These are phyloP conservation scores for Pseudoatta argentina DNA, from an alignment of 1,140 invertebrate species.

Conservation along the genomic window DNA sequence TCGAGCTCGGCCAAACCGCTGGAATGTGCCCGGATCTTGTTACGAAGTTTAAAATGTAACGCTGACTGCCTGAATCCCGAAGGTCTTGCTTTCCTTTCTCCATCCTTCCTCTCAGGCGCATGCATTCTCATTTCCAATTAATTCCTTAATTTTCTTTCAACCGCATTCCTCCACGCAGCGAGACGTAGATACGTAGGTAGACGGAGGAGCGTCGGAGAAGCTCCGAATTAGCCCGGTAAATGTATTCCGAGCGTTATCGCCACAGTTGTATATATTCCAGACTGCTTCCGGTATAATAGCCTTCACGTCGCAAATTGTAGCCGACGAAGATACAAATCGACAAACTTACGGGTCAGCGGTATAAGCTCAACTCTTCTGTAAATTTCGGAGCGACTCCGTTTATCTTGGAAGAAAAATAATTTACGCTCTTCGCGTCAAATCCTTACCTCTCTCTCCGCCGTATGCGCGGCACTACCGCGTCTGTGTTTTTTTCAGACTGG, in stretches of 20 bases:
- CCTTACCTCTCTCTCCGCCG: background rate
- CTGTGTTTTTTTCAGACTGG: constrained; percentile 45
- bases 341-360: constrained; percentile 34
- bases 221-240: constrained; percentile 46
- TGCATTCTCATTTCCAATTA: constrained; percentile 66
- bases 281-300: constrained; percentile 25
- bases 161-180: constrained; percentile 34
- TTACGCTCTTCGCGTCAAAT: constrained; percentile 43
- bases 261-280: constrained; percentile 16
- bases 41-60: constrained; percentile 62
- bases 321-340: constrained; percentile 51
- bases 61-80: constrained; percentile 64
- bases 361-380: constrained; percentile 7
- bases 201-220: background rate
- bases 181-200: background rate
- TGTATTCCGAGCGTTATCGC: constrained; percentile 56
- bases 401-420: constrained; percentile 47
- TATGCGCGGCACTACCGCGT: background rate
- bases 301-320: constrained; percentile 34
- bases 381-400: constrained; percentile 37
- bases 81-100: constrained; percentile 47
- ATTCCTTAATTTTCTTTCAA: constrained; percentile 65
- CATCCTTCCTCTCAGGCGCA: background rate
- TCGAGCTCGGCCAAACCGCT: background rate
- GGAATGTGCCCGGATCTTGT: constrained; percentile 50